Percentiles rank a stretch among this genome's conserved stretches.
These are phyloP conservation scores for Drosophila micromelanica DNA, from an alignment of 1,140 invertebrate genomes.

Conservation along the genomic window DNA sequence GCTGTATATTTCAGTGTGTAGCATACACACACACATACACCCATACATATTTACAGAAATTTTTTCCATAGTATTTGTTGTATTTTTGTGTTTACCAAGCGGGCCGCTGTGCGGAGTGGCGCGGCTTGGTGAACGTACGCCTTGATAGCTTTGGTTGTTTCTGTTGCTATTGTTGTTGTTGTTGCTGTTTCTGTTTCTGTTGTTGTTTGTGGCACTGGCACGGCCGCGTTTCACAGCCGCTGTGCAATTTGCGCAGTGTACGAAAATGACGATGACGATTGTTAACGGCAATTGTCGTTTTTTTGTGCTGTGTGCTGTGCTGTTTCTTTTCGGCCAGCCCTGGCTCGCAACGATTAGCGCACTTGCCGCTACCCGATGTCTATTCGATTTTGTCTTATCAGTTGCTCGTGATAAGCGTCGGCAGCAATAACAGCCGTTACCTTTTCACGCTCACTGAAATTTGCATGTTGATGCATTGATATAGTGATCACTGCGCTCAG, in stretches of 20 bases:
- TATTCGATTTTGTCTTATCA: conserved; percentile 60
- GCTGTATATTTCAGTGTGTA: conserved; percentile 38
- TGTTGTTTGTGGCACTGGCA: conserved; percentile 67
- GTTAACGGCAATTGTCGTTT: conserved; percentile 74
- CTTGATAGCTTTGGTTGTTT: conserved; percentile 51
- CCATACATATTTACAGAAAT: conserved; percentile 21
- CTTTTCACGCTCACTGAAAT: conserved; percentile 23
- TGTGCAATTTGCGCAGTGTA: conserved; percentile 77
- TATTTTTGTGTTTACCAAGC: conserved; percentile 53
- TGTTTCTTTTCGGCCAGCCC: conserved; percentile 52
- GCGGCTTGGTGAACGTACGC: conserved; percentile 54
- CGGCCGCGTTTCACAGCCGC: conserved; percentile 57
- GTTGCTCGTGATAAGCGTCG: conserved; percentile 58
- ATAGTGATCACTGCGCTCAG: conserved; percentile 13
- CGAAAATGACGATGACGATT: conserved; percentile 66
- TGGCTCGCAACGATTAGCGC: conserved; percentile 64
- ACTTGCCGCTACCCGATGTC: conserved; percentile 53
- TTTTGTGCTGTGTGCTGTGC: conserved; percentile 37
- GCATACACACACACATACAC: conserved; percentile 11
- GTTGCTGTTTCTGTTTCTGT: conserved; percentile 35
- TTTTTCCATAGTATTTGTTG: conserved; percentile 51
- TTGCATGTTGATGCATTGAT: conserved; percentile 39
- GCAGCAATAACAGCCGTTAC: conserved; percentile 36
- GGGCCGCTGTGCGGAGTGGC: conserved; percentile 36
- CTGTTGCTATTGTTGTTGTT: conserved; percentile 9